Conservation (phyloP, 1,140 invertebrate genomes). For the Bombus picipes region DNA sequence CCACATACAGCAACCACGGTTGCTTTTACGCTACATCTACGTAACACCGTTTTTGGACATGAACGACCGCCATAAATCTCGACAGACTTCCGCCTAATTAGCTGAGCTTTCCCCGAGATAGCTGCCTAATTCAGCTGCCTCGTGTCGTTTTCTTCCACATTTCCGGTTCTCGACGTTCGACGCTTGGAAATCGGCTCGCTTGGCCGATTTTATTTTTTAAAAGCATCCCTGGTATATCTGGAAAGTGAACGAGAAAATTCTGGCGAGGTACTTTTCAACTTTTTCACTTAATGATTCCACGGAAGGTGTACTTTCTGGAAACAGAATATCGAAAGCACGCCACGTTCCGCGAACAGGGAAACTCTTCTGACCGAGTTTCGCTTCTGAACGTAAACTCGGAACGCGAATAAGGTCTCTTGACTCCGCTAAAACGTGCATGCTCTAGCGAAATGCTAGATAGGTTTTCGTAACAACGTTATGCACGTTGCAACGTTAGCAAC, state of each 20-base stretch:
- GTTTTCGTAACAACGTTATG: background rate
- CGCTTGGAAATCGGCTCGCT: background rate
- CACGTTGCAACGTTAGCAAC: background rate
- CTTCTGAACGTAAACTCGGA: background rate
- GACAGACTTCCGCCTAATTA: background rate
- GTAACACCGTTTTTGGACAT: background rate
- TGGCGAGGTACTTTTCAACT: background rate
- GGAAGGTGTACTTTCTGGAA: background rate
- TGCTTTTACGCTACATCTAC: background rate
- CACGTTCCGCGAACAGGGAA: background rate
- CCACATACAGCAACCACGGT: background rate
- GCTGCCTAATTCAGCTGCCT: slow-evolving; percentile 26
- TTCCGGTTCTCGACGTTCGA: background rate
- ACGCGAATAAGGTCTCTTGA: background rate
- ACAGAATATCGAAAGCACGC: background rate
- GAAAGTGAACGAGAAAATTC: background rate
- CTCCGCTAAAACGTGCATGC: background rate
- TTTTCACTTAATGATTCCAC: background rate
- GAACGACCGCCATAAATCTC: slow-evolving; percentile 22
- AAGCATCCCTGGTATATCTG: background rate
- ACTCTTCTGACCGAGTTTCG: slow-evolving; percentile 27
- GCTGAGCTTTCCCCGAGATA: background rate
- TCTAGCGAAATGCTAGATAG: background rate
- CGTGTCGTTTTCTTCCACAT: background rate
- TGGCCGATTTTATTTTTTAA: background rate